Base-by-base conservation (phyloP, 2,888 invertebrate species). In the Exocentrus adspersus region DNA sequence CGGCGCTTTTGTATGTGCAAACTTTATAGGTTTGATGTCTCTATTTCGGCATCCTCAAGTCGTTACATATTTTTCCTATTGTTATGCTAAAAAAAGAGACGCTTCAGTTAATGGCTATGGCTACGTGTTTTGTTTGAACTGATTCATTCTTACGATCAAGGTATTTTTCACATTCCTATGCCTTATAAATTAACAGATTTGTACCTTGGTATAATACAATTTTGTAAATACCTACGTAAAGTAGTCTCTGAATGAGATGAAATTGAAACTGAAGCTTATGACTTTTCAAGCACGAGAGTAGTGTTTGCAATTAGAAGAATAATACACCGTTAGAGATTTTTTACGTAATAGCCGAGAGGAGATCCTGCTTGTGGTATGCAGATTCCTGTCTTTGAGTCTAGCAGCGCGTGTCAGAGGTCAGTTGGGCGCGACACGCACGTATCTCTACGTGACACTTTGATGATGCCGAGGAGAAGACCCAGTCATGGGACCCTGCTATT, bases 351-450 rank as follows among this genome's bases (percentile, higher is more conserved):
- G 10, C n/a, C n/a, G 32, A 14, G 32, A 19, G 12, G 46, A 24
- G 24, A 14, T 12, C 64, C 66, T 59, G 48, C 46, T 64, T 45
- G 57, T 58, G 74, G 74, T 78, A 79, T 79, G 79, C 79, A 79
- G 77, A 79, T 78, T 78, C 74, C 72, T 72, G 74, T 71, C 77
- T 78, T 78, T 78, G 78, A 77, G 69, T 67, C 65, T 71, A 68
- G 72, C 69, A 72, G 75, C 74, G 72, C 67, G 66, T 70, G 76
- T 75, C 76, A 76, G 60, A 73, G 78, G 78, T 78, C 78, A 79
- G 65, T 73, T 78, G 78, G 79, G 78, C 76, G 78, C 78, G 76
- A 79, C 79, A 78, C 78, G 78, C 79, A 78, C 76, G 73, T 77
- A 75, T 75, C 75, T 72, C 74, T 77, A 79, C 79, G 80, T 80